phyloP scores from a whole-genome alignment of 1,140 invertebrate genomes.

The Calephelis nemesis region DNA sequence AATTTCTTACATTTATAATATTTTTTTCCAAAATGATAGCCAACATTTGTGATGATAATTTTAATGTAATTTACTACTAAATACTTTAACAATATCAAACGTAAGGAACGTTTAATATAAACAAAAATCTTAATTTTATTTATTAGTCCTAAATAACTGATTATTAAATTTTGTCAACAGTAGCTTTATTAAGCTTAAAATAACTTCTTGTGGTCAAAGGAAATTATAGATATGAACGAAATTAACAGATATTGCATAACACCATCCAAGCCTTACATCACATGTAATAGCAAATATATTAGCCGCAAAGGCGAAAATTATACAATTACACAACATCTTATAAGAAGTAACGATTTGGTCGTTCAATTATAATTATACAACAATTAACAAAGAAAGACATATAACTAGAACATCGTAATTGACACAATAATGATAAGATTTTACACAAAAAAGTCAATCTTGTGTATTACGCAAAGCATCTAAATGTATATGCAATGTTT shows the following conservation, averaged over 20 bases:
- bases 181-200: no score
- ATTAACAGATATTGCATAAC: neutral
- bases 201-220: no score
- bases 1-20: no score
- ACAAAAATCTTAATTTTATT: neutral
- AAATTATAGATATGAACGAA: no score
- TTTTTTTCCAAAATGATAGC: no score
- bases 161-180: no score
- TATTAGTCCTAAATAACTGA: neutral
- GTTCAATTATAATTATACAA: constrained; percentile 55
- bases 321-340: constrained; percentile 16
- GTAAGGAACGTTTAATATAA: neutral
- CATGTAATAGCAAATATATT: neutral
- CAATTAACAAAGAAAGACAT: constrained; percentile 36
- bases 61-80: no score
- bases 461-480: neutral
- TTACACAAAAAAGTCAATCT: constrained; percentile 4
- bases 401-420: constrained; percentile 37
- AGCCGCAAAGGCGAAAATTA: neutral
- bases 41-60: no score
- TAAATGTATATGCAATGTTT: neutral
- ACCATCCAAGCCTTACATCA: neutral
- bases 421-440: constrained; percentile 31
- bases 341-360: constrained; percentile 60
- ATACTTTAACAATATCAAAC: no score